These are phyloP conservation scores for Aphodius granarius DNA, from an alignment of 2,888 invertebrate genomes.

Conservation along the genomic window DNA sequence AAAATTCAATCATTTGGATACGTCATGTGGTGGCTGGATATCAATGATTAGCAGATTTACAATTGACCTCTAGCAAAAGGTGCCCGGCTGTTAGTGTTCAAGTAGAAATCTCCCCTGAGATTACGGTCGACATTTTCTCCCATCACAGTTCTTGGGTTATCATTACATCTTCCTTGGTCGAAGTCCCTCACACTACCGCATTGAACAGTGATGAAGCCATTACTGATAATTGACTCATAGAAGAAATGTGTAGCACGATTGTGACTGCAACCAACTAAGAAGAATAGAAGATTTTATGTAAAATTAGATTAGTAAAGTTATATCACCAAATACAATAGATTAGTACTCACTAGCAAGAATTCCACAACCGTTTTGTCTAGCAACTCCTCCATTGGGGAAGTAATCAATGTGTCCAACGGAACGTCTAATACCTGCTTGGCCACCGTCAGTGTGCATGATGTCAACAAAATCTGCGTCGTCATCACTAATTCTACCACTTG, in stretches of 20 bases:
- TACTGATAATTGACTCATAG: slow-evolving; percentile 9
- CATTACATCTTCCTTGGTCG: slow-evolving; percentile 12
- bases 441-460: slow-evolving; percentile 69
- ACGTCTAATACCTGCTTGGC: slow-evolving; percentile 59
- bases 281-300: not conserved
- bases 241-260: slow-evolving; percentile 13
- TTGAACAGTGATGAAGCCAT: slow-evolving; percentile 15
- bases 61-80: slow-evolving; percentile 16
- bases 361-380: slow-evolving; percentile 66
- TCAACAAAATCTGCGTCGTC: slow-evolving; percentile 71
- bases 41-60: too few species aligned
- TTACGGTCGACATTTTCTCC: slow-evolving; percentile 18
- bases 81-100: slow-evolving; percentile 12
- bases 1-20: too few species aligned
- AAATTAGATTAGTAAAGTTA: not conserved
- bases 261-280: slow-evolving; percentile 22
- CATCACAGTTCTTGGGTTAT: slow-evolving; percentile 21
- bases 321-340: too few species aligned
- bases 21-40: too few species aligned
- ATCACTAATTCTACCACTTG: slow-evolving; percentile 57
- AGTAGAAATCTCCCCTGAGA: slow-evolving; percentile 12
- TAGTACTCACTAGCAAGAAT: not conserved
- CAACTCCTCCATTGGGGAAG: slow-evolving; percentile 67
- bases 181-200: slow-evolving; percentile 14
- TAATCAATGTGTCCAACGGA: slow-evolving; percentile 70